A percentile compares a stretch with the other conserved stretches of the same genome.
These are phyloP conservation scores for Alectura lathami DNA, from an alignment of 2,113 vertebrate genomes.

Conservation along the genomic window DNA sequence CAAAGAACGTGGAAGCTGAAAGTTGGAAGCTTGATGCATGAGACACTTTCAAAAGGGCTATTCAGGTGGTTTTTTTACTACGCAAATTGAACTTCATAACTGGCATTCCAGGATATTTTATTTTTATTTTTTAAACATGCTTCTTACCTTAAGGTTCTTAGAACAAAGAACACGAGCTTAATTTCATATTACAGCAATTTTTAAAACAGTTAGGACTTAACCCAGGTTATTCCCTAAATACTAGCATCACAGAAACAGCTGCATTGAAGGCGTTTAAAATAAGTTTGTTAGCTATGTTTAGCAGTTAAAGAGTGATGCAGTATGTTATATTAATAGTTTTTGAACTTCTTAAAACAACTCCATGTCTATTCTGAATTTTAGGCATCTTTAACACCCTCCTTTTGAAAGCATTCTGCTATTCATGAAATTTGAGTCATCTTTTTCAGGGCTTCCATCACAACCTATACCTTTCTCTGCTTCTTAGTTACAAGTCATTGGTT, in stretches of 20 bases:
- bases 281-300: no score
- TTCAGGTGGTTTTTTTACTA: not conserved
- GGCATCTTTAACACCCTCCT: not conserved
- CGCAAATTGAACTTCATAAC: not conserved
- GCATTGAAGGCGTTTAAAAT: conserved; percentile 33
- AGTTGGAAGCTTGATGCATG: not conserved
- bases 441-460: not conserved
- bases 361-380: not conserved
- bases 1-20: not conserved
- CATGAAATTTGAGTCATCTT: not conserved
- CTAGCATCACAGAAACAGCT: not conserved
- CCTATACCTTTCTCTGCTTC: not conserved
- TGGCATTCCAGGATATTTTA: not conserved
- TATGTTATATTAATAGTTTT: conserved; percentile 24
- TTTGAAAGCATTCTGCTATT: not conserved
- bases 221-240: conserved; percentile 1
- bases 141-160: not conserved
- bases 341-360: not conserved
- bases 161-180: not conserved
- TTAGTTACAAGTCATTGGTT: not conserved
- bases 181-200: conserved; percentile 9
- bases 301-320: not conserved
- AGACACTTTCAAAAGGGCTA: not conserved
- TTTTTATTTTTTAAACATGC: not conserved
- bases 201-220: conserved; percentile 9